Evolutionary conservation across 1,140 invertebrate species (phyloP), one percentile per base, ranked within the genome.

Genomic region (Lasioglossum albipes): DNA sequence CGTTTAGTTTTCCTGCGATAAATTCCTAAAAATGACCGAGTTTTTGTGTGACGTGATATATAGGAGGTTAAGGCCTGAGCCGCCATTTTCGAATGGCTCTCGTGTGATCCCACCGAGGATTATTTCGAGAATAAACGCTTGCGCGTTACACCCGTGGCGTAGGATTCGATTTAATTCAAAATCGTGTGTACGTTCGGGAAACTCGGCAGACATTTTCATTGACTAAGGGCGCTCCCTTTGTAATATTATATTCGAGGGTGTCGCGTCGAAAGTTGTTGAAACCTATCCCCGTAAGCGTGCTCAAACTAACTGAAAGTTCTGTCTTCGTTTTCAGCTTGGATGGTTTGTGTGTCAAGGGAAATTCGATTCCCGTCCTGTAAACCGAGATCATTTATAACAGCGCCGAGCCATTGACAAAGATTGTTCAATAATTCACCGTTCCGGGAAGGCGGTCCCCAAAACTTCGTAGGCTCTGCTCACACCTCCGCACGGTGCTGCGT

Each of bases 221-320:
- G 12, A 20, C 66, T 18, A 20, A 49, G 10, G 20, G 54, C 7
- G 20, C n/a, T 7, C 5, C 12, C 45, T 66, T 66, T 54, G 41
- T 61, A n/a, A 42, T n/a, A 59, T 76, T 69, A 76, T 59, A 59
- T 76, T 31, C 41, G 49, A 54, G 18, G 27, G 4, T 27, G 45
- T 67, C 49, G 36, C 41, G 54, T 69, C 13, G 12, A 76, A 76
- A 69, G 18, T 76, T 45, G 66, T 69, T 52, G 13, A 49, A 77
- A 71, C 42, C 69, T 61, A 12, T 20, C 16, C 7, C 5, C 2
- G 13, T 31, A 36, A 5, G 9, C n/a, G 10, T 9, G 22, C 45
- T 42, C n/a, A 13, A 71, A 13, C 67, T 49, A 16, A 52, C 69
- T 18, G 7, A 6, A 77, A 61, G 41, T 49, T 71, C 54, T 7